Conservation (phyloP, 2,113 vertebrate species). For the Aspiorhynchus laticeps region DNA sequence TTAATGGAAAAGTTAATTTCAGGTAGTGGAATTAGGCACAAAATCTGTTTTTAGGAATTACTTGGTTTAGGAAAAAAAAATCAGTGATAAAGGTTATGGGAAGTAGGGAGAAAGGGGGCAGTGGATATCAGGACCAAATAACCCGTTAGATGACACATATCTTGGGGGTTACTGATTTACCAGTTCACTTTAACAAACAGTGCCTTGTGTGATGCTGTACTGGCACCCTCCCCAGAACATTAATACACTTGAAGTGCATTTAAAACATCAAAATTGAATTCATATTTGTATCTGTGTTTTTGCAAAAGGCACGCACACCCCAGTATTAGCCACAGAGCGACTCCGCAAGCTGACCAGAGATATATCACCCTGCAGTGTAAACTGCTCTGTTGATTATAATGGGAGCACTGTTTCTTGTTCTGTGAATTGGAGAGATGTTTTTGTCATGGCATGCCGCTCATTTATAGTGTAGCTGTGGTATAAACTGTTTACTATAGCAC, state of each 20-base stretch:
- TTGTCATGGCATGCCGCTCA: background rate
- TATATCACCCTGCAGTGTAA: background rate
- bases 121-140: background rate
- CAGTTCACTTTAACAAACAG: background rate
- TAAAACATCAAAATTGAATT: background rate
- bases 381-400: background rate
- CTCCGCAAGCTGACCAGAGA: background rate
- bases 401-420: background rate
- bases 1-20: too few species aligned
- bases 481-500: background rate
- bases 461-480: background rate
- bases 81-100: background rate
- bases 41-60: background rate
- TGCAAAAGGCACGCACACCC: background rate
- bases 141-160: background rate
- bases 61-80: background rate
- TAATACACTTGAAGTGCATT: background rate
- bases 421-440: background rate
- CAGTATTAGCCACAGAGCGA: background rate
- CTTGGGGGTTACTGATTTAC: background rate
- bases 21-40: too few species aligned
- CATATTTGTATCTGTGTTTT: background rate
- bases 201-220: background rate
- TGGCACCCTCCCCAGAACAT: background rate
- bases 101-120: background rate